Evolutionary conservation across 2,797 vertebrate genomes (phyloP).

Genomic region (Chromis chromis): DNA sequence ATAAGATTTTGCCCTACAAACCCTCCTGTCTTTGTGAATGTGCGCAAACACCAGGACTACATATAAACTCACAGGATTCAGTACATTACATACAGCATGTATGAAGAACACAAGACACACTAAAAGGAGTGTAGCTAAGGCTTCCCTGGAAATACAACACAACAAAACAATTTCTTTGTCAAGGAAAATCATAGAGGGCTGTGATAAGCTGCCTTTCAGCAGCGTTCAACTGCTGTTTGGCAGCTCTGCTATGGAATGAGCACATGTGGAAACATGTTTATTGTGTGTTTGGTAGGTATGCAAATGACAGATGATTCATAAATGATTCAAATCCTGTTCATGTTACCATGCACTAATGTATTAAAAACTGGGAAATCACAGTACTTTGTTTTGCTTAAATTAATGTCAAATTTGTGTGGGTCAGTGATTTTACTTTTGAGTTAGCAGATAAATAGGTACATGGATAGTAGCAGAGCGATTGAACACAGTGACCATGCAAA

Average conservation of each 20-base stretch:
- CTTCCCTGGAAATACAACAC: conserved; percentile 31
- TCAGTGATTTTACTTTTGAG: conserved; percentile 22
- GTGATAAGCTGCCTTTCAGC: conserved; percentile 70
- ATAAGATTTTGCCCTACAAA: conserved; percentile 66
- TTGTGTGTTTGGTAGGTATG: conserved; percentile 68
- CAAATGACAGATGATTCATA: conserved; percentile 73
- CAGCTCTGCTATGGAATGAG: conserved; percentile 71
- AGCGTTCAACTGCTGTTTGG: conserved; percentile 69
- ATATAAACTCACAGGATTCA: conserved; percentile 5
- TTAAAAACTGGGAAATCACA: conserved; percentile 46
- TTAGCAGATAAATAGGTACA: conserved; percentile 19
- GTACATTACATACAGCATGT: conserved; percentile 6
- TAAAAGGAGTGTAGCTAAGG: conserved; percentile 4
- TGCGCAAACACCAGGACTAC: conserved; percentile 9
- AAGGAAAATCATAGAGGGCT: conserved; percentile 48
- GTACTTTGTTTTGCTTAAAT: conserved; percentile 47
- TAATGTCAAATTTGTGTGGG: conserved; percentile 30
- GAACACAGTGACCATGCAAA: conserved; percentile 20
- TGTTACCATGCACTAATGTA: conserved; percentile 46
- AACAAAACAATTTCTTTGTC: conserved; percentile 58
- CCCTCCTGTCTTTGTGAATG: conserved; percentile 34
- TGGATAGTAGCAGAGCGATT: not conserved
- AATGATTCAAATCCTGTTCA: conserved; percentile 72
- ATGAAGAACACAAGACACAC: not conserved
- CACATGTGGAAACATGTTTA: conserved; percentile 81